Percentiles rank a stretch among this genome's conserved stretches.
Conservation (phyloP, 2,797 vertebrate genomes). For the Stomatorhinus walkeri region DNA sequence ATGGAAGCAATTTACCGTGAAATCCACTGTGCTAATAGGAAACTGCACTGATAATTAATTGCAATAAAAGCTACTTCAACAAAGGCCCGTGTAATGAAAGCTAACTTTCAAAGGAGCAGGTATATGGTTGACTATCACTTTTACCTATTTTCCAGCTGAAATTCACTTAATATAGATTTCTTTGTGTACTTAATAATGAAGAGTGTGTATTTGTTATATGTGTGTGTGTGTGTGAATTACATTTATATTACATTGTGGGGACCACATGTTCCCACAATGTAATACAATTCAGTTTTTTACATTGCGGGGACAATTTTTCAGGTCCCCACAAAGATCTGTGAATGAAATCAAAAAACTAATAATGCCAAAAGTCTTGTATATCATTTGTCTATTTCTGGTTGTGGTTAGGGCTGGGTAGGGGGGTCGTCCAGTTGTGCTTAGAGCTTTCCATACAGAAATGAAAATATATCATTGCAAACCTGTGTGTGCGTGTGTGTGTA, state of each 20-base stretch:
- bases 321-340: too few relatives aligned
- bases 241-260: too few relatives aligned
- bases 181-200: background rate
- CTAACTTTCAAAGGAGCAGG: background rate
- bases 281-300: background rate
- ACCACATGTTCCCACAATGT: too few relatives aligned
- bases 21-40: background rate
- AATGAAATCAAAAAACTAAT: background rate
- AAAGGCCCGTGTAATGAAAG: background rate
- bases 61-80: slow-evolving; percentile 2
- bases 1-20: background rate
- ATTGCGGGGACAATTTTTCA: background rate
- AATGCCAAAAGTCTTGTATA: too few relatives aligned
- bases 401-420: too few relatives aligned
- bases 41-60: background rate
- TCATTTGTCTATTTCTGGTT: too few relatives aligned
- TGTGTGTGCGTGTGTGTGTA: too few relatives aligned
- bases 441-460: too few relatives aligned
- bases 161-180: background rate
- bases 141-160: slow-evolving; percentile 1
- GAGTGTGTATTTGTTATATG: background rate
- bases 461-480: too few relatives aligned
- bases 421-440: too few relatives aligned
- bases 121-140: background rate
- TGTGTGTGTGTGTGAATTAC: too few relatives aligned